phyloP scores from a whole-genome alignment of 1,140 invertebrate genomes.

The Drosophila repletoides region DNA sequence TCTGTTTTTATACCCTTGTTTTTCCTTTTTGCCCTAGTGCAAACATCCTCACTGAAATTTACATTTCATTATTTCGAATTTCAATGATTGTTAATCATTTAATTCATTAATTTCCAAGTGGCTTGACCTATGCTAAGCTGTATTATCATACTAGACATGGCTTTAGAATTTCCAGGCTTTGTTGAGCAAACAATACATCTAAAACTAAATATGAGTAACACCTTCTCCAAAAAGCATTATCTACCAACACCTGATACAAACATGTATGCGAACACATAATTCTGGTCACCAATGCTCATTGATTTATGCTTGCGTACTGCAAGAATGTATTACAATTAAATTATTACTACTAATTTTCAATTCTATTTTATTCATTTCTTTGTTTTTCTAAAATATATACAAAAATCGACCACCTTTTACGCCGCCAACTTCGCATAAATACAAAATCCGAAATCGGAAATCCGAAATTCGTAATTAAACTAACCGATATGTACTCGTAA shows the following conservation, averaged over 20 bases:
- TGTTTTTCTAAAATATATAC: slow-evolving; percentile 52
- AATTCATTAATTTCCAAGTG: no score
- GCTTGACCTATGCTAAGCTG: background rate
- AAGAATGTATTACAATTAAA: slow-evolving; percentile 40
- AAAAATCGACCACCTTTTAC: slow-evolving; percentile 50
- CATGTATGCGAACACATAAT: slow-evolving; percentile 10
- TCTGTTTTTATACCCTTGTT: no score
- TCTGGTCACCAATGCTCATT: slow-evolving; percentile 53
- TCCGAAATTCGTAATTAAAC: slow-evolving; percentile 10
- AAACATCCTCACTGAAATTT: no score
- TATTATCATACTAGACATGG: background rate
- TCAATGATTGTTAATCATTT: no score
- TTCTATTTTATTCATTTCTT: slow-evolving; percentile 69
- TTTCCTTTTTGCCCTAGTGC: no score
- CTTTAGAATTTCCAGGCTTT: slow-evolving; percentile 1
- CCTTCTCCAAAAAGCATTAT: background rate
- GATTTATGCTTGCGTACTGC: slow-evolving; percentile 50
- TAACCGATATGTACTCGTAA: slow-evolving; percentile 5
- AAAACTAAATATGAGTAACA: background rate
- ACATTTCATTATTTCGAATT: no score
- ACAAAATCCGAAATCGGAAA: slow-evolving; percentile 18
- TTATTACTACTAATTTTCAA: slow-evolving; percentile 71
- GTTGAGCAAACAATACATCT: slow-evolving; percentile 3
- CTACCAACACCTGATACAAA: slow-evolving; percentile 6
- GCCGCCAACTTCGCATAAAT: slow-evolving; percentile 50